Evolutionary conservation across 2,888 invertebrate species (phyloP).

Genomic region (Caenorhabditis sp.): DNA sequence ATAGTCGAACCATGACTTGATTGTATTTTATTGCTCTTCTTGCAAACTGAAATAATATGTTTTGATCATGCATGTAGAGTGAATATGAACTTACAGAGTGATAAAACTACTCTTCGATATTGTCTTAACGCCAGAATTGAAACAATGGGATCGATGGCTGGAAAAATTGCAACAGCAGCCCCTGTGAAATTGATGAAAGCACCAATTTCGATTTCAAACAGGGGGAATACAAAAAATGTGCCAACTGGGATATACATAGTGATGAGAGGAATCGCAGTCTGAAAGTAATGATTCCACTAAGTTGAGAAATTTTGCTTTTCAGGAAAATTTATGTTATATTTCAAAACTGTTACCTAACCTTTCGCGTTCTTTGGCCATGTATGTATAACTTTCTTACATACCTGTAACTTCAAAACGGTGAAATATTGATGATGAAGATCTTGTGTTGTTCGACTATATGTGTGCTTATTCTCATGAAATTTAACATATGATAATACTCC

Average conservation of each 20-base stretch:
- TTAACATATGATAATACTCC: background rate
- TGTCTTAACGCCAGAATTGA: slow-evolving; percentile 19
- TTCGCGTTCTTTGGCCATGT: too few relatives aligned
- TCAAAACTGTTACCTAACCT: too few relatives aligned
- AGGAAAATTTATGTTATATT: too few relatives aligned
- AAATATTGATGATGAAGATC: slow-evolving; percentile 17
- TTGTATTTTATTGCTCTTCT: too few relatives aligned
- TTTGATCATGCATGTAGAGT: too few relatives aligned
- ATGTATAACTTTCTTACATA: too few relatives aligned
- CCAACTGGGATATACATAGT: slow-evolving; percentile 30
- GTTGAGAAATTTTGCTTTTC: too few relatives aligned
- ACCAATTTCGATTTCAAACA: slow-evolving; percentile 21
- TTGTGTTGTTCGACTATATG: slow-evolving; percentile 16
- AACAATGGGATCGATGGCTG: slow-evolving; percentile 20
- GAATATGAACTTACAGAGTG: background rate
- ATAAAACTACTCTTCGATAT: slow-evolving; percentile 4
- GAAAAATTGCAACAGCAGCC: slow-evolving; percentile 17
- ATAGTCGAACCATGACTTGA: background rate
- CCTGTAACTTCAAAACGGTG: slow-evolving; percentile 25
- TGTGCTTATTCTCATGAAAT: background rate
- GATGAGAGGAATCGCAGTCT: slow-evolving; percentile 15
- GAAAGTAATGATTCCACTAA: too few relatives aligned
- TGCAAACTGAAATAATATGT: too few relatives aligned
- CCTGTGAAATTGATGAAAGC: slow-evolving; percentile 15
- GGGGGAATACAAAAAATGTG: slow-evolving; percentile 9